A percentile compares a stretch with the other conserved stretches of the same genome.
These are phyloP conservation scores for Oryzias dopingdopingensis DNA, from an alignment of 2,797 vertebrate genomes.

Conservation along the genomic window DNA sequence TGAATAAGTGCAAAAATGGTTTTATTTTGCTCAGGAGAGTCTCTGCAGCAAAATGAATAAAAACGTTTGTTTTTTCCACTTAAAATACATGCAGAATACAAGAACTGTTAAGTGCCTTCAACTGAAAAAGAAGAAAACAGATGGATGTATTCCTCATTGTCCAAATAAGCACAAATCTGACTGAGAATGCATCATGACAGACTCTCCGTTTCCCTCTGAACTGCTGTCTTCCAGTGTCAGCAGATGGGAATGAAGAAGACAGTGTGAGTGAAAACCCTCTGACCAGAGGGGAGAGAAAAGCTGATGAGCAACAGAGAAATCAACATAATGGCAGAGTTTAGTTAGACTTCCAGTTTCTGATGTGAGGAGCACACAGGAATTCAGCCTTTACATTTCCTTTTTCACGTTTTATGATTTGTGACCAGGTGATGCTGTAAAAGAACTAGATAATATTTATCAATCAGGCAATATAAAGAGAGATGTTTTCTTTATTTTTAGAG, in stretches of 20 bases:
- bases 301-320: conserved; percentile 57
- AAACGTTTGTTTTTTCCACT: not conserved
- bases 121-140: conserved; percentile 27
- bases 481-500: no score
- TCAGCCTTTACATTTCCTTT: no score
- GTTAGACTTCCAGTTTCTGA: conserved; percentile 46
- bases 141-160: conserved; percentile 54
- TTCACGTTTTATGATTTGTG: no score
- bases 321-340: conserved; percentile 55
- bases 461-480: no score
- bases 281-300: conserved; percentile 34
- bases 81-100: conserved; percentile 5
- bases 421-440: no score
- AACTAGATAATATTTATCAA: no score
- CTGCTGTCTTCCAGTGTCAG: conserved; percentile 37
- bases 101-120: conserved; percentile 33
- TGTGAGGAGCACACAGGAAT: conserved; percentile 14
- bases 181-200: conserved; percentile 36
- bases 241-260: conserved; percentile 40
- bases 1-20: no score
- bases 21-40: no score
- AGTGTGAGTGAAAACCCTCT: conserved; percentile 25
- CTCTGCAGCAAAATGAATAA: no score
- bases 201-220: conserved; percentile 27
- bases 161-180: conserved; percentile 46